phyloP scores from a whole-genome alignment of 2,888 invertebrate genomes.

The Polyploca ridens region DNA sequence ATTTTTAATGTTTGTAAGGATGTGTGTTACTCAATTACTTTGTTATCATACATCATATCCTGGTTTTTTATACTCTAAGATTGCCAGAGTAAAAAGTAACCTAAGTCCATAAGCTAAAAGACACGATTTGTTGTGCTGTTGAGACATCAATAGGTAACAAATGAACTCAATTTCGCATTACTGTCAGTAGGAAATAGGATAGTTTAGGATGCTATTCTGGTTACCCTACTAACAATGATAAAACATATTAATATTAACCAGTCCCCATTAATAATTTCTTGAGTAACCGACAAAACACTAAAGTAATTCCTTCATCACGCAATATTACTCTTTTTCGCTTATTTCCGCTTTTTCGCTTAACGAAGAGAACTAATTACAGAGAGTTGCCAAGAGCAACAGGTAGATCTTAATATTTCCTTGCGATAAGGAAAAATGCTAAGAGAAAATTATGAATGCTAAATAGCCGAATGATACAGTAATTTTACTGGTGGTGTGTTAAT shows the following conservation, averaged over 20 bases:
- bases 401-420: conserved; percentile 27
- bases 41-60: too few relatives aligned
- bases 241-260: conserved; percentile 51
- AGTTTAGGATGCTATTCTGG: background rate
- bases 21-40: too few relatives aligned
- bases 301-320: conserved; percentile 55
- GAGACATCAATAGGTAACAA: too few relatives aligned
- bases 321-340: conserved; percentile 33
- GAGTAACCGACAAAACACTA: conserved; percentile 47
- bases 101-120: too few relatives aligned
- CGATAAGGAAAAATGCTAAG: conserved; percentile 8
- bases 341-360: conserved; percentile 39
- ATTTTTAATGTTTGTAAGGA: too few relatives aligned
- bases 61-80: too few relatives aligned
- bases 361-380: conserved; percentile 46
- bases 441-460: background rate
- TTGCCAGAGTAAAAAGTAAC: too few relatives aligned
- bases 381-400: conserved; percentile 41
- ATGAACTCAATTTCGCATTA: too few relatives aligned
- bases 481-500: too few relatives aligned
- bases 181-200: too few relatives aligned
- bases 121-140: too few relatives aligned
- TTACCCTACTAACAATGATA: conserved; percentile 52
- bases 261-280: conserved; percentile 61
- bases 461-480: too few relatives aligned